phyloP scores from a whole-genome alignment of 2,113 vertebrate genomes.

The Anoplopoma fimbria region DNA sequence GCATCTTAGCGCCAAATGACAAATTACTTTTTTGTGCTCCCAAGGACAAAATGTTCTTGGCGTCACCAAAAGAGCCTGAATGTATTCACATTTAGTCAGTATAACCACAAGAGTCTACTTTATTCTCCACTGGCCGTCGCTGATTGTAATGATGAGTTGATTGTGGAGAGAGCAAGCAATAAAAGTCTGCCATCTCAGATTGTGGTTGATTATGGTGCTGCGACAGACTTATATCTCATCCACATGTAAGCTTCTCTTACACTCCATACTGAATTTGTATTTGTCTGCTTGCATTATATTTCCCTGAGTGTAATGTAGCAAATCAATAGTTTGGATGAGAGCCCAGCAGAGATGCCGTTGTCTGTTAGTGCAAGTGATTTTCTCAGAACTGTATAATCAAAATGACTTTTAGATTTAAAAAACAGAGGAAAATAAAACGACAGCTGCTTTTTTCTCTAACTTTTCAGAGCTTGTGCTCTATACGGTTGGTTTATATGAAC shows the following conservation, averaged over 20 bases:
- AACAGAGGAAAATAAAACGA: slow-evolving; percentile 1
- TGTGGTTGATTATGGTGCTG: slow-evolving; percentile 7
- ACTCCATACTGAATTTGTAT: slow-evolving; percentile 17
- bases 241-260: slow-evolving; percentile 12
- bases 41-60: slow-evolving; percentile 77
- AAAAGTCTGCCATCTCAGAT: slow-evolving; percentile 1
- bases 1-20: slow-evolving; percentile 44
- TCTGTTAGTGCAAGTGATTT: background rate
- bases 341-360: background rate
- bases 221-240: slow-evolving; percentile 19
- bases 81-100: slow-evolving; percentile 49
- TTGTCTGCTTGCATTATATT: slow-evolving; percentile 35
- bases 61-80: slow-evolving; percentile 38
- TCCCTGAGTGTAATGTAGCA: slow-evolving; percentile 16
- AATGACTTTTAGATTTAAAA: background rate
- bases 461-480: background rate
- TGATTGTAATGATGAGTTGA: slow-evolving; percentile 25
- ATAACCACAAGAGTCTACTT: slow-evolving; percentile 26
- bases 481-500: background rate
- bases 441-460: background rate
- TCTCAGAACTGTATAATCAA: slow-evolving; percentile 2
- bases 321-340: slow-evolving; percentile 2
- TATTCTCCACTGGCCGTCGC: background rate
- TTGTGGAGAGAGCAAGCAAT: slow-evolving; percentile 5
- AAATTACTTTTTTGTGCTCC: slow-evolving; percentile 60